Base-by-base conservation (phyloP, 2,888 invertebrate genomes). In the Nemapogon koenigi region DNA sequence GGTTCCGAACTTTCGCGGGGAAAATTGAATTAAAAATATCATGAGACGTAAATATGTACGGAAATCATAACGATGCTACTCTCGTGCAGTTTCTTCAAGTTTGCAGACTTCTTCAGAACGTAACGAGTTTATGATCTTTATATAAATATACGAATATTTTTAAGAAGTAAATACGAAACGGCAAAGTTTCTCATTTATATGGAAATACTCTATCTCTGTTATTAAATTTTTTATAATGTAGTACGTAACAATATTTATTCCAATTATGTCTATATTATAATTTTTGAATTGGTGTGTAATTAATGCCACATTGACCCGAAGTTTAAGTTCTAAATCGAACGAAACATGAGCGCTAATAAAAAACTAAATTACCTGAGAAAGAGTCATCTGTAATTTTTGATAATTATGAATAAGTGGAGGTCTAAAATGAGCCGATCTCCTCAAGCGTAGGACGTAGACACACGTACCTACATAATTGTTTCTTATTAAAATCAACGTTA, bases 11-110 rank as follows among this genome's bases (percentile, higher is more conserved):
- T 78, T 76, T 76, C 67, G 73, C 62, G 67, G 64, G 66, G 67
- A 64, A 73, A 73, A 78, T 78, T 76, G 76, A 78, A 78, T 78
- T 78, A 78, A 78, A 78, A 76, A 78, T 76, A 75, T 75, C 66
- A 73, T 75, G 70, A 70, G 69, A 73, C 54, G 71, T 72, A 75
- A 73, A 73, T 70, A 71, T 68, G 70, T 69, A 66, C 63, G 65
- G 63, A 57, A 52, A 50, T 53, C 60, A 64, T 75, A 70, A 76
- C 70, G 75, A 75, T 70, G 75, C 62, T 60, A 65, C 59, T 31
- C 22, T 27, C 18, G 32, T 22, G 13, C 16, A 27, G 27, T 18
- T 35, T 28, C 16, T 32, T 30, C 33, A 19, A 19, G 13, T 19
- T 33, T 33, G n/a, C 19, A 14, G 16, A 19, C 33, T 33, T 33